Percentiles rank a stretch among this genome's conserved stretches.
These are phyloP conservation scores for Musca vetustissima DNA, from an alignment of 1,140 invertebrate genomes.

Conservation along the genomic window DNA sequence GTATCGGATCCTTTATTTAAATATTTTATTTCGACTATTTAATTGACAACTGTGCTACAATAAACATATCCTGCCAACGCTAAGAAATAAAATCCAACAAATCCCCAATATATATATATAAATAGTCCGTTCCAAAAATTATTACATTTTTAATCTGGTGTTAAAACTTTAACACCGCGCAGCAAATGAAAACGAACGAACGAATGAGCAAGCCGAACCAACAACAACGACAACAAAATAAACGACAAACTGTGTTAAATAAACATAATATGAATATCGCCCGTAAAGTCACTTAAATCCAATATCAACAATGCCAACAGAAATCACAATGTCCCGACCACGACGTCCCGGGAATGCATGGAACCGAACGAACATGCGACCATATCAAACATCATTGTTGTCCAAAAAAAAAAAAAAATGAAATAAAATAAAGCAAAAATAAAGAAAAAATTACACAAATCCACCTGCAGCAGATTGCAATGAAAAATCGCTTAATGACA, in stretches of 20 bases:
- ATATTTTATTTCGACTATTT: too few species aligned
- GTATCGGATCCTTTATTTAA: too few species aligned
- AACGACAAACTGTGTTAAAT: conserved; percentile 16
- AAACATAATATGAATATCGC: conserved; percentile 13
- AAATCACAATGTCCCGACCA: background rate
- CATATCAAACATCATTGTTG: background rate
- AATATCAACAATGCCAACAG: background rate
- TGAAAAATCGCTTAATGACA: conserved; percentile 56
- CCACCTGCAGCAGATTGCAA: conserved; percentile 34
- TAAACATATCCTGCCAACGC: too few species aligned
- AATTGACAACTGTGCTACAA: too few species aligned
- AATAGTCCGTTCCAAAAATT: too few species aligned
- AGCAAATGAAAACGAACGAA: background rate
- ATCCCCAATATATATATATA: too few species aligned
- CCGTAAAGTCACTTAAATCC: conserved; percentile 13
- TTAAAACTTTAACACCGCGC: conserved; percentile 12
- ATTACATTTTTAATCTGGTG: background rate
- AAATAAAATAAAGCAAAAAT: too few species aligned
- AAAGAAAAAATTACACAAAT: conserved; percentile 9
- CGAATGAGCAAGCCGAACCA: background rate
- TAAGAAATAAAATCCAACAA: too few species aligned
- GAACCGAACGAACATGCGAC: background rate
- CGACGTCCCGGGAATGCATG: background rate
- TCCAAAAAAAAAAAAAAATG: background rate
- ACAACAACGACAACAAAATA: background rate